These are phyloP conservation scores for Polypterus bichir DNA, from an alignment of 2,113 vertebrate genomes.

Conservation along the genomic window DNA sequence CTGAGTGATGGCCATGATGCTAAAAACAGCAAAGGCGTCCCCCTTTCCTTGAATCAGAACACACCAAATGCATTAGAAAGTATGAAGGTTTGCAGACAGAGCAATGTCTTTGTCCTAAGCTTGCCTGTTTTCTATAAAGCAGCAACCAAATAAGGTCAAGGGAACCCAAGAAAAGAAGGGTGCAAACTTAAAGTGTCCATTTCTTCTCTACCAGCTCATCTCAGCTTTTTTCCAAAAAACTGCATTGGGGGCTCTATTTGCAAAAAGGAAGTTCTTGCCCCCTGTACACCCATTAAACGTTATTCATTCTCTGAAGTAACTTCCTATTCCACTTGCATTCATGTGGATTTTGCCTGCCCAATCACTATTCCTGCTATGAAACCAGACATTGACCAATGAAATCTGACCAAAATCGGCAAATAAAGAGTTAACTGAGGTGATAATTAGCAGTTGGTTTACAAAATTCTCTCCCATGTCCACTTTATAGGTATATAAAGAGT, in stretches of 20 bases:
- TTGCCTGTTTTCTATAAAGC: constrained; percentile 9
- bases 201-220: too few species aligned
- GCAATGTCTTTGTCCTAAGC: constrained; percentile 45
- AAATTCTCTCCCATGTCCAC: neutral
- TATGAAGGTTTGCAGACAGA: constrained; percentile 38
- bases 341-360: too few species aligned
- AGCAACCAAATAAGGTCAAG: neutral
- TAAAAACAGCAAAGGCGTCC: too few species aligned
- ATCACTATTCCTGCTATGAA: too few species aligned
- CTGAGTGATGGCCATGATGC: too few species aligned
- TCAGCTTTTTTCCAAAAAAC: neutral
- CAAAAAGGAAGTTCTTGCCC: neutral
- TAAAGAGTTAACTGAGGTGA: too few species aligned
- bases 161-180: neutral
- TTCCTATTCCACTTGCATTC: neutral
- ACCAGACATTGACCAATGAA: too few species aligned
- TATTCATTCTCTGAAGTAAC: neutral
- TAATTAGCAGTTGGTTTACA: neutral
- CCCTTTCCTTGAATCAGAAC: too few species aligned
- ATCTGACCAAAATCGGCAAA: too few species aligned
- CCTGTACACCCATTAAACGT: neutral
- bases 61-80: neutral
- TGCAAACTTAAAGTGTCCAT: too few species aligned
- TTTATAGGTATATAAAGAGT: too few species aligned
- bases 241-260: neutral